Conservation (phyloP, 2,888 invertebrate genomes). For the Tipula lateralis region DNA sequence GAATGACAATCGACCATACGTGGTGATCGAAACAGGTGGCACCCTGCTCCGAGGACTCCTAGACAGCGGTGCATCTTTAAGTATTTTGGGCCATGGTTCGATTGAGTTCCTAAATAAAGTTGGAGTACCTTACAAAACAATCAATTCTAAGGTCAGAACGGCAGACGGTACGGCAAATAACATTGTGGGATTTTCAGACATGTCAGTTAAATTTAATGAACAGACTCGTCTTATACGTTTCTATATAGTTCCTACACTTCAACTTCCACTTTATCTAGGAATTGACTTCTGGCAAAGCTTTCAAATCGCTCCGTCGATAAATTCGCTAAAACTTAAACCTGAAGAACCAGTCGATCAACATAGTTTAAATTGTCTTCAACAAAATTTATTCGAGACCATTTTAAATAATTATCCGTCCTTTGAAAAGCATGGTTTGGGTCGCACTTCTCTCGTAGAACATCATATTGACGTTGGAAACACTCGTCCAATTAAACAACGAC, state of each 20-base stretch:
- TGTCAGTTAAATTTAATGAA: neutral
- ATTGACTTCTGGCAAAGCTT: neutral
- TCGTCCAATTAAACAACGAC: slow-evolving; percentile 35
- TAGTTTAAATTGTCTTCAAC: too few species aligned
- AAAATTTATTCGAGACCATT: too few species aligned
- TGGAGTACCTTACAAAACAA: neutral
- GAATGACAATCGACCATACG: neutral
- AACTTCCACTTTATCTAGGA: neutral
- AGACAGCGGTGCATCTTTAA: neutral
- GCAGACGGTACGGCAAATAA: neutral
- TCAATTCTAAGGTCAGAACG: neutral
- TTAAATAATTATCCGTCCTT: neutral
- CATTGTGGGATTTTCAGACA: neutral
- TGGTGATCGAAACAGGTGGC: neutral
- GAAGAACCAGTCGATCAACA: too few species aligned
- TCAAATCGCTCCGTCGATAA: too few species aligned
- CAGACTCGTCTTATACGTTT: neutral
- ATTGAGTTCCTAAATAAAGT: neutral
- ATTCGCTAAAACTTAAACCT: too few species aligned
- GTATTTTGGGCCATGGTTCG: neutral
- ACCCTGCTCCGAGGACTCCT: neutral
- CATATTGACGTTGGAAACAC: slow-evolving; percentile 35
- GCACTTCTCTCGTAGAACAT: slow-evolving; percentile 34
- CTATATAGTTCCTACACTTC: neutral
- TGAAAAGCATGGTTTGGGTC: slow-evolving; percentile 30